Base-by-base conservation (phyloP, 2,888 invertebrate species). In the Parthenolecanium corni region DNA sequence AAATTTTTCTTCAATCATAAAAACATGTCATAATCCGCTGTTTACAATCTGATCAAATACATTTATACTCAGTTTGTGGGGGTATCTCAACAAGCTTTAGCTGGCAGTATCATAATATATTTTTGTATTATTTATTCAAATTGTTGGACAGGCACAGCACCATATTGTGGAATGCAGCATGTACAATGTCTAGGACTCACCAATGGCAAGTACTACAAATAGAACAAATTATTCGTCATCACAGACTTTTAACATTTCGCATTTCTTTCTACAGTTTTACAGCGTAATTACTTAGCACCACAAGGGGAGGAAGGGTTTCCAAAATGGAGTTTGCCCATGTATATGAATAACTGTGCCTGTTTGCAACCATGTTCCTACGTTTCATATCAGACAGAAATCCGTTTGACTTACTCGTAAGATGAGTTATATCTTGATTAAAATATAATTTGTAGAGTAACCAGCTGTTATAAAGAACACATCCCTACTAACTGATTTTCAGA, bases 291-390 rank as follows among this genome's bases (percentile, higher is more conserved):
- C 1, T 12, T 42, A 20, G 44, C 52, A 2, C 47, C 65, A 1
- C 25, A 57, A 23, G 21, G 63, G 9, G 62, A 63, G 38, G 64
- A 65, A 6, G 66, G 66, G 3, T 66, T 66, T 36, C 65, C 65
- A 1, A 11, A 40, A 9, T 66, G 66, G 66, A 66, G 65, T 40
- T 14, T 63, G 16, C 66, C 66, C 3, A 54, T 58, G 5, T 58
- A 52, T 4, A 66, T 66, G 65, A n/a, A n/a, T n/a, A 65, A 66
- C 56, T 66, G 66, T 14, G 49, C 53, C 38, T 66, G 66, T n/a
- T 47, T 25, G 9, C 58, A 64, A 4, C 65, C 66, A 23, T 66
- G 66, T 64, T 62, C 65, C 5, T 66, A 57, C 54, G 53, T 56
- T 4, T 31, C 61, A 16, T 66, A 66, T 31, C 57, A 57, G 0